Evolutionary conservation across 1,140 invertebrate species (phyloP), one percentile per base, ranked within the genome.

Genomic region (Drosophila chauvacae): DNA sequence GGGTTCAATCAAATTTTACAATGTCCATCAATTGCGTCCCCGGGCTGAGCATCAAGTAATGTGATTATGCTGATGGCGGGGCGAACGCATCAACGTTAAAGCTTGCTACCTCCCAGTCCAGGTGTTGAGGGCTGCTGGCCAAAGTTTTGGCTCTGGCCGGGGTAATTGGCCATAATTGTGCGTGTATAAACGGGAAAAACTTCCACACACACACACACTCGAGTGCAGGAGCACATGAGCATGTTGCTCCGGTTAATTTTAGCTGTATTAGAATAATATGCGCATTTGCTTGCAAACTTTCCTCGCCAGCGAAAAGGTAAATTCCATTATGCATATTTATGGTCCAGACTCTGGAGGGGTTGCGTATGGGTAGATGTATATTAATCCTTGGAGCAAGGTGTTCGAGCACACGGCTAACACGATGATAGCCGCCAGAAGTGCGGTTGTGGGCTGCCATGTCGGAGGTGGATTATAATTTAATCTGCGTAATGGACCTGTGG

Each of bases 271-370:
- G 85, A 90, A 88, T 90, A 90, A 90, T 90, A 63, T 90, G 64
- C 66, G 58, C 81, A 88, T 88, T 88, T 88, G 85, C 85, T 88
- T 88, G 85, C 86, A 81, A 90, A 90, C 81, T 90, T 90, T 90
- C 81, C 80, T 81, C 71, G 75, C 76, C 76, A 64, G 60, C 81
- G 48, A 58, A 90, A 87, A 85, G 69, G 77, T 73, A 79, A 73
- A 79, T 79, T 85, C 74, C 75, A 90, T 87, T 88, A 83, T 80
- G 84, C 80, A 87, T 84, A 90, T 88, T 88, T 90, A 90, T 88
- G 77, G 77, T 60, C 70, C 47, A 56, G 53, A 56, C 53, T 56
- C 14, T 26, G 44, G 59, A 59, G 60, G 68, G 65, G 64, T 41
- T 48, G 72, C 50, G 58, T 74, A 63, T 37, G 50, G 47, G 35